phyloP scores from a whole-genome alignment of 2,113 vertebrate genomes.

The Balaenoptera acutorostrata region DNA sequence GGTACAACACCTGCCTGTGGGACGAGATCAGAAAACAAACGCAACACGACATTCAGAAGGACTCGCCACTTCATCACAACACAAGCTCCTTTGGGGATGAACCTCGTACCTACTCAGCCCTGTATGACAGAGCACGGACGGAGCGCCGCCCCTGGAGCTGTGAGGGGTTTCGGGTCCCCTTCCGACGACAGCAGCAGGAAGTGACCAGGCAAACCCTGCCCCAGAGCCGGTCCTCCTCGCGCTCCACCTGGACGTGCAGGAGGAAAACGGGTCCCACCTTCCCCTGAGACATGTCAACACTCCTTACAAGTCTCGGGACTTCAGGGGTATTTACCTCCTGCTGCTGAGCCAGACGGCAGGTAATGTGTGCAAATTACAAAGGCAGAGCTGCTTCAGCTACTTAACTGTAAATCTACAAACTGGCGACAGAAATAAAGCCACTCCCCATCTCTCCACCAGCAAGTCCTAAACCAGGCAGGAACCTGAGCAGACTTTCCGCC shows the following conservation, averaged over 20 bases:
- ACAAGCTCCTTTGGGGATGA: background rate
- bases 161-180: too few relatives aligned
- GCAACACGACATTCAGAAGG: fast-evolving
- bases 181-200: background rate
- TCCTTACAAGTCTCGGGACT: background rate
- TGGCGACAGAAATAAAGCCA: background rate
- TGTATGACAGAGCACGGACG: too few relatives aligned
- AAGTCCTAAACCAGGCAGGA: background rate
- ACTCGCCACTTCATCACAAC: background rate
- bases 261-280: background rate
- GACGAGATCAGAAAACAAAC: background rate
- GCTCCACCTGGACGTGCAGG: fast-evolving
- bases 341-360: background rate
- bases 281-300: background rate
- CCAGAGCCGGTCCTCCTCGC: fast-evolving
- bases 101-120: background rate
- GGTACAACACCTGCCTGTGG: background rate
- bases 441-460: background rate
- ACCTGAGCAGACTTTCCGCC: background rate
- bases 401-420: background rate
- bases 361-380: background rate
- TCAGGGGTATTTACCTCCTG: background rate
- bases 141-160: too few relatives aligned
- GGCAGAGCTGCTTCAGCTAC: background rate
- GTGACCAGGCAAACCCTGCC: fast-evolving